These are phyloP conservation scores for Ochropleura leucogaster DNA, from an alignment of 2,888 invertebrate species.

Conservation along the genomic window DNA sequence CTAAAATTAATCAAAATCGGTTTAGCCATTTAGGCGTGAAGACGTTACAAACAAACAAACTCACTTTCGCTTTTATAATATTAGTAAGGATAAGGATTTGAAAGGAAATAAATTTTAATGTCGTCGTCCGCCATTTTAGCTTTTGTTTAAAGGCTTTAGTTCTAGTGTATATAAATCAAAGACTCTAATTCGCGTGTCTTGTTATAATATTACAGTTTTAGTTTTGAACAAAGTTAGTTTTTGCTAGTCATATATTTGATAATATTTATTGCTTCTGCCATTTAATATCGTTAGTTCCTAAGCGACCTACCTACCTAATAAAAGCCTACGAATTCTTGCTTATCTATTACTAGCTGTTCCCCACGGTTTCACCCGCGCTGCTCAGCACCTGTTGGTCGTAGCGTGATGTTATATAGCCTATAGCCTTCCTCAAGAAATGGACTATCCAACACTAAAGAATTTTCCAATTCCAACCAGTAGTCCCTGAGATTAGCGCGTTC, in stretches of 20 bases:
- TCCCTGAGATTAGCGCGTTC: too few species aligned
- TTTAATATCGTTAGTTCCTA: neutral
- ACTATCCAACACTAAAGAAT: too few species aligned
- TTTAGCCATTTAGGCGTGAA: too few species aligned
- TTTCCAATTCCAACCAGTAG: too few species aligned
- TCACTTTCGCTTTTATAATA: too few species aligned
- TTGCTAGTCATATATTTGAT: neutral
- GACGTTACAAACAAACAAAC: too few species aligned
- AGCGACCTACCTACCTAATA: neutral
- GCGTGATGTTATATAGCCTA: too few species aligned
- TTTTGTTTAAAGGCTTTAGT: conserved; percentile 14
- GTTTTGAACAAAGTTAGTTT: neutral
- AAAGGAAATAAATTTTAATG: conserved; percentile 33
- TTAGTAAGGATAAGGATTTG: neutral
- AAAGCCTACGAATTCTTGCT: neutral
- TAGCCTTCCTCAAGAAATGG: too few species aligned
- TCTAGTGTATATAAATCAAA: conserved; percentile 22
- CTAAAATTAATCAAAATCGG: too few species aligned
- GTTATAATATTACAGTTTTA: neutral
- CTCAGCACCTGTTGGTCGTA: too few species aligned
- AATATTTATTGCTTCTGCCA: neutral
- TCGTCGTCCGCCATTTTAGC: conserved; percentile 1
- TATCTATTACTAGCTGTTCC: too few species aligned
- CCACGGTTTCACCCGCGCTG: too few species aligned
- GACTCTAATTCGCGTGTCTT: conserved; percentile 16